phyloP scores from a whole-genome alignment of 2,797 vertebrate species.

The Sebastes baramenuke region DNA sequence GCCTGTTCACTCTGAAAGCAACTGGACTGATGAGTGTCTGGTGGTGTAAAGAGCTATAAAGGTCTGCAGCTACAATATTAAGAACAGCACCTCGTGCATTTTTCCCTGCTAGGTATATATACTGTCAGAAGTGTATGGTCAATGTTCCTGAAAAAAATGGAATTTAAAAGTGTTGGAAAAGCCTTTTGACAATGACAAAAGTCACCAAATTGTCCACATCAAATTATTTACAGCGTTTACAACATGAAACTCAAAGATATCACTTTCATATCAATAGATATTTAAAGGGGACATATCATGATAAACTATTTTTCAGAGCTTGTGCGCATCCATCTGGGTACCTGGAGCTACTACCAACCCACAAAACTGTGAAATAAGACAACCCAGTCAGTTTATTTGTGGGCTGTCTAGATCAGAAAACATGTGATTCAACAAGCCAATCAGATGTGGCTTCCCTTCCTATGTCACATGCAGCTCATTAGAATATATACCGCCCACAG shows the following conservation, averaged over 20 bases:
- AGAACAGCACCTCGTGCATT: background rate
- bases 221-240: background rate
- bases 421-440: no score
- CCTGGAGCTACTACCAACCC: no score
- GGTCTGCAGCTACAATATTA: background rate
- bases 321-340: no score
- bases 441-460: no score
- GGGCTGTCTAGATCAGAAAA: no score
- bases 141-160: background rate
- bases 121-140: background rate
- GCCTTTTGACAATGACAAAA: background rate
- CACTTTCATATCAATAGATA: background rate
- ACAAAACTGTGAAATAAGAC: no score
- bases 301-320: no score
- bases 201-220: background rate
- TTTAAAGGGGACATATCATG: background rate
- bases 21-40: background rate
- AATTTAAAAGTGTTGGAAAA: background rate
- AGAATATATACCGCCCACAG: no score
- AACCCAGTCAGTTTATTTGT: no score
- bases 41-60: background rate
- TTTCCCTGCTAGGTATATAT: no score
- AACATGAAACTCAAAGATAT: background rate
- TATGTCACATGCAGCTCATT: no score
- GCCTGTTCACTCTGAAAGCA: slow-evolving; percentile 22